A percentile compares a stretch with the other conserved stretches of the same genome.
Evolutionary conservation across 2,113 vertebrate species (phyloP).

Genomic region (Dendropsophus ebraccatus): DNA sequence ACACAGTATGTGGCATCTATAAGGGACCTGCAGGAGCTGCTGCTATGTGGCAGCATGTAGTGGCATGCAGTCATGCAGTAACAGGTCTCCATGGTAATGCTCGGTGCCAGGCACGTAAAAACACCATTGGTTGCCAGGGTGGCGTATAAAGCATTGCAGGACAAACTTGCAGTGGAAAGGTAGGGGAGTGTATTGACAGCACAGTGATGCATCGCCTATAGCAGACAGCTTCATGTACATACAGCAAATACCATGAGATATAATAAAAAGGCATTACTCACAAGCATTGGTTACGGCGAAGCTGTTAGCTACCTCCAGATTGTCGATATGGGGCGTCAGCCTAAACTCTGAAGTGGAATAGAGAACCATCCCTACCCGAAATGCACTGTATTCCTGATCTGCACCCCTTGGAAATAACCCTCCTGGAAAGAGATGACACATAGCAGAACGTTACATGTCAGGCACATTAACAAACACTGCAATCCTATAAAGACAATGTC

Average conservation of each 20-base stretch:
- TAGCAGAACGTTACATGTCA: not conserved
- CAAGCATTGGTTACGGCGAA: slow-evolving; percentile 98
- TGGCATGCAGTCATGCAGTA: slow-evolving; percentile 11
- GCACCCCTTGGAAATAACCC: slow-evolving; percentile 96
- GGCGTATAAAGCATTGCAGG: slow-evolving; percentile 6
- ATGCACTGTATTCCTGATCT: slow-evolving; percentile 98
- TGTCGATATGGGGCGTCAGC: slow-evolving; percentile 96
- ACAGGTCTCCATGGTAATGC: slow-evolving; percentile 13
- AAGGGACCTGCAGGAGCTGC: not conserved
- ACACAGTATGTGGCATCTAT: not conserved
- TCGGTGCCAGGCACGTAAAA: slow-evolving; percentile 23
- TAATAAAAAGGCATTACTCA: slow-evolving; percentile 77
- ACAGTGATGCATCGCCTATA: not conserved
- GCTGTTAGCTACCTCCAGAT: slow-evolving; percentile 98
- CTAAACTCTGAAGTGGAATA: slow-evolving; percentile 94
- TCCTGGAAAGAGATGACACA: slow-evolving; percentile 76
- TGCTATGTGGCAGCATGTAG: slow-evolving; percentile 5
- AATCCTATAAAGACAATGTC: not conserved
- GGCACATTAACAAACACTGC: not conserved
- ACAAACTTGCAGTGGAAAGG: slow-evolving; percentile 20
- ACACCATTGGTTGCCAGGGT: slow-evolving; percentile 26
- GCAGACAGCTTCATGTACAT: not conserved
- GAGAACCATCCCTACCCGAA: slow-evolving; percentile 97
- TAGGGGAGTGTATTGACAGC: not conserved
- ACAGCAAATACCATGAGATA: not conserved